A percentile compares a stretch with the other conserved stretches of the same genome.
Conservation (phyloP, 2,113 vertebrate species). For the Eubucco bourcierii region DNA sequence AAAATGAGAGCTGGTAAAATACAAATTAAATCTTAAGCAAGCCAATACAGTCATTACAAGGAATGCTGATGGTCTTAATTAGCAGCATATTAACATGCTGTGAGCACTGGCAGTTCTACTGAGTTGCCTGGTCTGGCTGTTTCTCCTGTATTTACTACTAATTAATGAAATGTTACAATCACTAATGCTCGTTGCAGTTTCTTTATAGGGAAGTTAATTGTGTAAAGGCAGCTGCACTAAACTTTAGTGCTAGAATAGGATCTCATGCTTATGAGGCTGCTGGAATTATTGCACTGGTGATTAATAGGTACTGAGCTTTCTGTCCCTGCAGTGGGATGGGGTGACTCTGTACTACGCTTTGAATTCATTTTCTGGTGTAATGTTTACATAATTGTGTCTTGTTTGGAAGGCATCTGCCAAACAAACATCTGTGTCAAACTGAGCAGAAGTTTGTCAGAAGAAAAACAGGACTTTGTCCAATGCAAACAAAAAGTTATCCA, state of each 20-base stretch:
- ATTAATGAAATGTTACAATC: constrained; percentile 48
- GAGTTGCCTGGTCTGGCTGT: neutral
- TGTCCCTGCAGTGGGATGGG: neutral
- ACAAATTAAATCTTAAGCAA: constrained; percentile 2
- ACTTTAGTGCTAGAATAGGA: neutral
- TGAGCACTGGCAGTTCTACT: neutral
- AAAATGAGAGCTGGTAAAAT: neutral
- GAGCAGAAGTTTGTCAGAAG: neutral
- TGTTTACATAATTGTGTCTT: neutral
- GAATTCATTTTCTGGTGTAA: neutral
- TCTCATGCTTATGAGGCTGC: neutral
- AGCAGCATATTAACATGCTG: constrained; percentile 43
- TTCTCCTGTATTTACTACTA: constrained; percentile 54
- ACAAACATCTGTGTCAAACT: neutral
- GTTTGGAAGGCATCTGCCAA: neutral
- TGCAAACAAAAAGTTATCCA: neutral
- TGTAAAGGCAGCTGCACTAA: neutral
- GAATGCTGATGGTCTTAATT: constrained; percentile 64
- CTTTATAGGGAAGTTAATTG: constrained; percentile 45
- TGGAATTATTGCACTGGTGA: neutral
- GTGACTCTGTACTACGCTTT: accelerated
- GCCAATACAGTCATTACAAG: constrained; percentile 40
- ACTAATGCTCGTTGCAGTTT: constrained; percentile 13
- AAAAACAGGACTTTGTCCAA: neutral
- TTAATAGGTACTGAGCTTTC: neutral